Evolutionary conservation across 1,140 invertebrate species (phyloP).

Genomic region (Drosophila sulfurigaster): DNA sequence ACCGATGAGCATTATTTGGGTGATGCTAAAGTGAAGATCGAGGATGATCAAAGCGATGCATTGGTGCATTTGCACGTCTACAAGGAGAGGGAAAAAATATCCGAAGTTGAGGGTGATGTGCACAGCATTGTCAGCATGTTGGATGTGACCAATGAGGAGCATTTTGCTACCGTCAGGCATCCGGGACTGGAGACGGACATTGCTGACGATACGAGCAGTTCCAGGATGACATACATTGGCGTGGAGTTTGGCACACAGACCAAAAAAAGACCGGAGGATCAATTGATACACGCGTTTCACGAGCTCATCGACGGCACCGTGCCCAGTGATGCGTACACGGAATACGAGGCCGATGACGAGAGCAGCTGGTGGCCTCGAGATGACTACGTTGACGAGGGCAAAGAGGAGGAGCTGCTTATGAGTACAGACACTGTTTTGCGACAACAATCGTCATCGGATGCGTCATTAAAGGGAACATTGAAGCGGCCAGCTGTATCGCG

Average conservation of each 20-base stretch:
- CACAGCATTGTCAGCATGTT: background rate
- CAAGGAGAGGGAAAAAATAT: background rate
- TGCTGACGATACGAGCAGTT: background rate
- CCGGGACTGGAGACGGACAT: no score
- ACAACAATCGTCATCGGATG: background rate
- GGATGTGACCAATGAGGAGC: background rate
- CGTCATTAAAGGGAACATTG: no score
- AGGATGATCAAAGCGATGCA: background rate
- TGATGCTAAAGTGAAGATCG: background rate
- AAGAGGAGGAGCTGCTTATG: background rate
- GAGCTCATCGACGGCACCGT: background rate
- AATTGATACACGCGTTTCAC: slow-evolving; percentile 15
- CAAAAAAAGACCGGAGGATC: background rate
- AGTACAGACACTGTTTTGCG: no score
- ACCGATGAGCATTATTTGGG: background rate
- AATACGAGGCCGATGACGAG: slow-evolving; percentile 46
- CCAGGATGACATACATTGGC: slow-evolving; percentile 10
- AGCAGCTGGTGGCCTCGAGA: slow-evolving; percentile 10
- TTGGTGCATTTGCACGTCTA: background rate
- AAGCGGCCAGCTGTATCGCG: no score
- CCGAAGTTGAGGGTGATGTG: background rate
- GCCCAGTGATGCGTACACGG: background rate
- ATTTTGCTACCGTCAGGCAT: slow-evolving; percentile 4
- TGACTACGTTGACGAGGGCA: background rate
- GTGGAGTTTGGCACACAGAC: slow-evolving; percentile 28